Base-by-base conservation (phyloP, 2,113 vertebrate genomes). In the Gobio gobio region DNA sequence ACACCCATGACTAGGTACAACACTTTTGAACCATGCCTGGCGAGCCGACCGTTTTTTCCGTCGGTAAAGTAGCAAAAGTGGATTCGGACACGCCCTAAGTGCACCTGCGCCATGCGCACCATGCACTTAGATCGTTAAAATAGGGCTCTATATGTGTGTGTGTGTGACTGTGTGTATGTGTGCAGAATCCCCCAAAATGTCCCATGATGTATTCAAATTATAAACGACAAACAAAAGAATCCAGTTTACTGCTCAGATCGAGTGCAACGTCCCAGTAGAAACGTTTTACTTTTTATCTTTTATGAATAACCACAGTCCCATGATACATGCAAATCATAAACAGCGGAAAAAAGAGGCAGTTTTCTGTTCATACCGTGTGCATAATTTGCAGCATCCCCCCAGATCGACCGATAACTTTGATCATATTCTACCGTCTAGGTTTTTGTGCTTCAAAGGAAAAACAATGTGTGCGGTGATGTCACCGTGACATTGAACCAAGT, bases 401-500 rank as follows among this genome's bases (percentile, higher is more conserved):
- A 81, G 78, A 75, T 47, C 5, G 24, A 22, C 22, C 1, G 61
- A 51, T 68, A 68, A 78, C 45, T 49, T 66, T 51, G 59, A 78
- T 85, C 74, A 24, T 51, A 76, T 61, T 63, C 54, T 24, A 68
- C 74, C 45, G 14, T 51, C 51, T 85, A 36, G 61, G 33, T 64
- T 51, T 40, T 77, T 24, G n/a, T 26, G 75, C 43, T 68, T 66
- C 43, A 68, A 68, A 85, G 49, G 12, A 85, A 59, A 40, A 40
- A 22, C 5, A 29, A 33, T 56, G 49, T 20, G 43, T 56, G 64
- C 12, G 13, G 64, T 49, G 22, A 81, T 82, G 80, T 56, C 80
- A 82, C 18, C 29, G 64, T 70, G 64, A 82, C 80, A 72, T 3
- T 82, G 47, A 82, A 70, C 16, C 61, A 22, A 54, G 63, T 70